Evolutionary conservation across 2,113 vertebrate genomes (phyloP).

Genomic region (Calidris pygmaea): DNA sequence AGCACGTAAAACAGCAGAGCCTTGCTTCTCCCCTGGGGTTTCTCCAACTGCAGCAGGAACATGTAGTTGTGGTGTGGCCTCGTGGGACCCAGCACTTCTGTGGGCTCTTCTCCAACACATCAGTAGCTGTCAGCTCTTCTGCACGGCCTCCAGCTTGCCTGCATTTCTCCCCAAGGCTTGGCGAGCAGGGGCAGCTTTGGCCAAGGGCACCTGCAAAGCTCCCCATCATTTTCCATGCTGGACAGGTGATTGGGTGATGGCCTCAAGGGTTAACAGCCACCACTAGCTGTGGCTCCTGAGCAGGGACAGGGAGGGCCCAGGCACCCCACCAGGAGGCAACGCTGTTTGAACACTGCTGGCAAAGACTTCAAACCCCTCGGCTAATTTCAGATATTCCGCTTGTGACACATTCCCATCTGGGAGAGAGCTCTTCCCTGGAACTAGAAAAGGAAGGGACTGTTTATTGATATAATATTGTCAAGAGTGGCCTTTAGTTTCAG

Average conservation of each 20-base stretch:
- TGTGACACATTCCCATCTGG: neutral
- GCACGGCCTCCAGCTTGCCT: neutral
- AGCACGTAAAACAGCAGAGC: neutral
- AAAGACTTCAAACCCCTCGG: constrained; percentile 28
- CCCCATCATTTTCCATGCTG: neutral
- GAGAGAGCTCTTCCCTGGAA: neutral
- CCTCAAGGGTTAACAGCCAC: constrained; percentile 8
- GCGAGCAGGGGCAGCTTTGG: neutral
- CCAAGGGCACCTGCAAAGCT: neutral
- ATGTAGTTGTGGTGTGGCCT: neutral
- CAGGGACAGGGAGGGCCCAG: neutral
- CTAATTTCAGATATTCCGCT: constrained; percentile 28
- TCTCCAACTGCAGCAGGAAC: neutral
- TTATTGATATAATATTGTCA: neutral
- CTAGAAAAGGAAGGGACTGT: neutral
- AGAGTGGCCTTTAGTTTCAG: neutral
- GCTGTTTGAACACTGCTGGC: constrained; percentile 30
- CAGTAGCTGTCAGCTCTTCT: neutral
- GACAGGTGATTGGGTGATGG: fast-evolving
- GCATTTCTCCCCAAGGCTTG: fast-evolving
- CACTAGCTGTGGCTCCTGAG: neutral
- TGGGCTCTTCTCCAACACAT: neutral
- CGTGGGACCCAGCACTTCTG: neutral
- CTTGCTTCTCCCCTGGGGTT: neutral
- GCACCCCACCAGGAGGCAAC: neutral